Base-by-base conservation (phyloP, 2,797 vertebrate species). In the Sebastolobus altivelis region DNA sequence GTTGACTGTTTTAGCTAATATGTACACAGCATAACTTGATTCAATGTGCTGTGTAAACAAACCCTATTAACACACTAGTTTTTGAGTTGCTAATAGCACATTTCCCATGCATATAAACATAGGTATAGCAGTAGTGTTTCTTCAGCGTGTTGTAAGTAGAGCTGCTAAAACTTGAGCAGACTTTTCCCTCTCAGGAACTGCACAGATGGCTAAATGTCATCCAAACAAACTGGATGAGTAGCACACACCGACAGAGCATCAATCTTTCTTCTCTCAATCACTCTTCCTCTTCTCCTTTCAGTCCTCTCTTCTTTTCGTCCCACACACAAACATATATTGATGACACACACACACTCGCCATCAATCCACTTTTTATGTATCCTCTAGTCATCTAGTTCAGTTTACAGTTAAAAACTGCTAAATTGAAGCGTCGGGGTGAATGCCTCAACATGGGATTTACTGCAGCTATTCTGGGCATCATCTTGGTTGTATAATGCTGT, bases 121-220 rank as follows among this genome's bases (percentile, higher is more conserved):
- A 8, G 20, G 22, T 59, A 16, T 5, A 43, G 35, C 52, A 33
- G 40, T 6, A 18, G 22, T 43, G 29, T 65, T 46, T 76, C 55
- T 27, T 29, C 38, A 52, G 58, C 29, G 4, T 52, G 70, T 22
- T 52, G 20, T 72, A 6, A 55, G 77, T 78, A 62, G 37, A 81
- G 46, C 71, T 75, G 31, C 59, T 63, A 56, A 83, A 85, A 89
- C 72, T 79, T 38, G 65, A 72, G 71, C 33, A 35, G 79, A 67
- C 75, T 75, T 83, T 62, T 74, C 59, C 35, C 61, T 80, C 54
- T 65, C 46, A 87, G 77, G 80, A 80, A 56, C 67, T 69, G 90
- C 93, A 92, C 93, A 94, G 92, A 95, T 90, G 89, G 93, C 83
- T 85, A 89, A 93, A 94, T 92, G 91, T 94, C 93, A 91, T 78